Conservation (phyloP, 2,888 invertebrate species). For the Polydrusus tereticollis region DNA sequence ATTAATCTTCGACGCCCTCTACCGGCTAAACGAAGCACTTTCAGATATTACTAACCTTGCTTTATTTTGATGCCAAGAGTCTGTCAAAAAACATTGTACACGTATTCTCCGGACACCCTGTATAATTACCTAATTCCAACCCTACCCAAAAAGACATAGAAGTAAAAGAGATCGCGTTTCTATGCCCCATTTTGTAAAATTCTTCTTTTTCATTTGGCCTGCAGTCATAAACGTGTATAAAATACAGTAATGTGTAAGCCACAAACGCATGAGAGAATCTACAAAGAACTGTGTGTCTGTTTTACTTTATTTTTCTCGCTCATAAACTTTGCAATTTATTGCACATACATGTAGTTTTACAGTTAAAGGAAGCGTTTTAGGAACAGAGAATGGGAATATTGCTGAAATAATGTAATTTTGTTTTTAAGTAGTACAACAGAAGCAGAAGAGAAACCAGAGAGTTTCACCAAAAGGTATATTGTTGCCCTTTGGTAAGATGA, state of each 20-base stretch:
- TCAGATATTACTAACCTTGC: too few relatives aligned
- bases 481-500: too few relatives aligned
- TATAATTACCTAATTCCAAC: too few relatives aligned
- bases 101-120: too few relatives aligned
- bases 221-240: neutral
- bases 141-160: neutral
- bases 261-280: constrained; percentile 13
- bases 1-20: too few relatives aligned
- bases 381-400: neutral
- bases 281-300: constrained; percentile 25
- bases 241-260: constrained; percentile 16
- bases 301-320: constrained; percentile 29
- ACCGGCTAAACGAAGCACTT: too few relatives aligned
- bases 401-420: neutral
- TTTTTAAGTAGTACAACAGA: neutral
- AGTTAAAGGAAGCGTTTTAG: neutral
- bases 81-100: too few relatives aligned
- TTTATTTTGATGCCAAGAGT: too few relatives aligned
- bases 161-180: neutral
- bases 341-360: constrained; percentile 14
- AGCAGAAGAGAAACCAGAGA: neutral
- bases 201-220: neutral
- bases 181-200: neutral
- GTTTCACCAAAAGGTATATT: too few relatives aligned
- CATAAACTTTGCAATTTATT: constrained; percentile 27